Base-by-base conservation (phyloP, 1,140 invertebrate genomes). In the Pachypsylla venusta region DNA sequence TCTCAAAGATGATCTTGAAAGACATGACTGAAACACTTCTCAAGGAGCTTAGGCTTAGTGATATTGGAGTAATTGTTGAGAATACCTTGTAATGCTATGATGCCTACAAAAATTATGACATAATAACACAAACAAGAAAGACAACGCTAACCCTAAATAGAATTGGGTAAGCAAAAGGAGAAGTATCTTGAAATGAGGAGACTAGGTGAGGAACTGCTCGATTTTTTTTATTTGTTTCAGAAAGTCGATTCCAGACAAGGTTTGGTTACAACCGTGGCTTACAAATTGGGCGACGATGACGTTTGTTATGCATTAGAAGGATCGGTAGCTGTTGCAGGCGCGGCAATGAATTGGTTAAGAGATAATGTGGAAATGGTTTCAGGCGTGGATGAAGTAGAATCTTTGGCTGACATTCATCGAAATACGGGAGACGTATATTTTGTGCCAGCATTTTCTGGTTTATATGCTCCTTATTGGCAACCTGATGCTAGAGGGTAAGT, bases 391-490 rank as follows among this genome's bases (percentile, higher is more conserved):
- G 88, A 94, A 57, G 82, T 85, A 14, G 88, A 93, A 70, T 72
- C 74, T 7, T 73, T 94, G 30, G 87, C 86, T 0, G 76, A 79
- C 13, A 75, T 78, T 61, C 85, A 93, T 5, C 76, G 81, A 54
- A 79, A 79, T n/a, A 85, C 85, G 4, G 86, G 85, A 20, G 90
- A 89, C 65, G 85, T 96, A 60, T 93, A 90, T 69, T 98, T 98
- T 72, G 94, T 98, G 10, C 94, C 94, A 0, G 89, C 89, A 5
- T 94, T 98, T 70, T 87, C 85, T 58, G 96, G 95, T 1, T 73
- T 99, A 0, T 97, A 93, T 70, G 94, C 94, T 42, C 95, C 96
- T 0, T 92, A 96, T 70, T 98, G 93, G 93, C 77, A 85, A 64
- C 83, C 88, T 66, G 89, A 94, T 75, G 93, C 93, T 2, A 79